Evolutionary conservation across 2,797 vertebrate species (phyloP).

Genomic region (Clarias pachynema): DNA sequence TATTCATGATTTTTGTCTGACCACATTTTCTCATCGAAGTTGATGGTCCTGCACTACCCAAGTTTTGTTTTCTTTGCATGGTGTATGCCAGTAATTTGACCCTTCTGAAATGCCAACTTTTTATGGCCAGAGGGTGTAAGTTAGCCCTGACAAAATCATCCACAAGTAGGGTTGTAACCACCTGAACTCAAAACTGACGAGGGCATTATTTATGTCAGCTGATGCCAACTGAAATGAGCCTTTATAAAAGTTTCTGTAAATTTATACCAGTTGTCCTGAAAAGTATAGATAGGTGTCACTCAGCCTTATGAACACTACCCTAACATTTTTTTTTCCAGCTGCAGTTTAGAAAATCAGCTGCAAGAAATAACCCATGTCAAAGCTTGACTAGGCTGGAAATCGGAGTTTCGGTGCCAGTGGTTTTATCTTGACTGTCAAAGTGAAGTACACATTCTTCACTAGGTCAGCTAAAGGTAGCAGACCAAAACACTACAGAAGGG

Average conservation of each 20-base stretch:
- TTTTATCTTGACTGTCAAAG: conserved; percentile 17
- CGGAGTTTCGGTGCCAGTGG: background rate
- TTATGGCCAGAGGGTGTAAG: background rate
- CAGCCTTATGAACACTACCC: background rate
- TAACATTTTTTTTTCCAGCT: background rate
- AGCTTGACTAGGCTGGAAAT: background rate
- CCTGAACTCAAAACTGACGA: background rate
- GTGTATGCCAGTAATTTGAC: no score
- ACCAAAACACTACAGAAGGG: conserved; percentile 13
- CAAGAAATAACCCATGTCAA: background rate
- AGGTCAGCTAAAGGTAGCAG: conserved; percentile 20
- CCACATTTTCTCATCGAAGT: no score
- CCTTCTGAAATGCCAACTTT: no score
- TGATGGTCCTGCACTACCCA: no score
- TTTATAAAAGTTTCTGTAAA: background rate
- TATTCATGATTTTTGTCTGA: no score
- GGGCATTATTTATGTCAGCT: background rate
- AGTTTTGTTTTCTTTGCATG: no score
- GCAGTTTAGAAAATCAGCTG: background rate
- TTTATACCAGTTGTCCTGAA: background rate
- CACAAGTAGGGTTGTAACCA: background rate
- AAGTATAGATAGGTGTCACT: background rate
- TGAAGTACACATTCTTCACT: conserved; percentile 4
- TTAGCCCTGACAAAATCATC: background rate
- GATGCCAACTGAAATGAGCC: background rate